Evolutionary conservation across 2,888 invertebrate species (phyloP).

Genomic region (Cataglyphis albicans): DNA sequence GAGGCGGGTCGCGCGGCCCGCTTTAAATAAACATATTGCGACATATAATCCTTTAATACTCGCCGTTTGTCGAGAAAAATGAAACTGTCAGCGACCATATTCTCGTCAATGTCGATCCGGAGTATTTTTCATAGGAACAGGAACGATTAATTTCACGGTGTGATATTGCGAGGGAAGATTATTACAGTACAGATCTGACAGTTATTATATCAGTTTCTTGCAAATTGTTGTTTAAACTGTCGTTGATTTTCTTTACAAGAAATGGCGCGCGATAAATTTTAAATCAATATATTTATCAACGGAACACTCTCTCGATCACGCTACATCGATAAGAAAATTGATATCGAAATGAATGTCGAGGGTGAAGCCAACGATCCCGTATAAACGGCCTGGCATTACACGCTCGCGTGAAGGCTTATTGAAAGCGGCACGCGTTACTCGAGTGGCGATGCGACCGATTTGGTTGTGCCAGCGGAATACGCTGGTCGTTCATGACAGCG

Average conservation of each 20-base stretch:
- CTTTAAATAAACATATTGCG: constrained; percentile 54
- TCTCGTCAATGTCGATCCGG: constrained; percentile 33
- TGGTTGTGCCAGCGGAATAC: background rate
- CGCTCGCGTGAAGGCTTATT: constrained; percentile 25
- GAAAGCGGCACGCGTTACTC: constrained; percentile 19
- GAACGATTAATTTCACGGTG: constrained; percentile 7
- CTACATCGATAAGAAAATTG: constrained; percentile 14
- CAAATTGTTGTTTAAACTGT: background rate
- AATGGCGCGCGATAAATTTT: background rate
- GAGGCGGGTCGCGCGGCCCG: constrained; percentile 31
- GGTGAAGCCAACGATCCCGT: background rate
- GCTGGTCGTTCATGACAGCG: constrained; percentile 20
- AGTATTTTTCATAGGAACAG: background rate
- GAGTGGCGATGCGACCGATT: constrained; percentile 13
- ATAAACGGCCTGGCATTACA: background rate
- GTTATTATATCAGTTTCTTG: background rate
- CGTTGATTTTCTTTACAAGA: background rate
- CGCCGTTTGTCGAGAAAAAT: constrained; percentile 38
- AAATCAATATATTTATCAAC: background rate
- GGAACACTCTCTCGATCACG: background rate
- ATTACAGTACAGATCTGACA: background rate
- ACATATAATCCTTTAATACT: constrained; percentile 59
- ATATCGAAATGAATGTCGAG: constrained; percentile 17
- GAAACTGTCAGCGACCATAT: constrained; percentile 27
- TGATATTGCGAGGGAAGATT: background rate